phyloP scores from a whole-genome alignment of 2,797 vertebrate species.

The Crax fasciolata region DNA sequence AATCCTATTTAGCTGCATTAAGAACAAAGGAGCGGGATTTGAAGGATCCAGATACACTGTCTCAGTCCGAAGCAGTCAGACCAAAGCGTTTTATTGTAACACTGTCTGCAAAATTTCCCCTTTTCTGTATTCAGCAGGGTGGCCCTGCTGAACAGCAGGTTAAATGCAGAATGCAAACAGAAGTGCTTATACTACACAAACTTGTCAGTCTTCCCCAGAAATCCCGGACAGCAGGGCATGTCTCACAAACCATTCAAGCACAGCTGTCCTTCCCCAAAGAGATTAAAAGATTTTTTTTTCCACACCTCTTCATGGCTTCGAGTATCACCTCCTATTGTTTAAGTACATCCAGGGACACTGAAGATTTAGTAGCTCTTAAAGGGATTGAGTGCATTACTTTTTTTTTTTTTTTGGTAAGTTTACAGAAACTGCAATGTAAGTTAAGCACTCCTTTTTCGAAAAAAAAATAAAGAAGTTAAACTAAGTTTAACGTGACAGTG shows the following conservation, averaged over 20 bases:
- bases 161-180: background rate
- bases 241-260: background rate
- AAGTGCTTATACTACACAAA: background rate
- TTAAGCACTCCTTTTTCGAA: background rate
- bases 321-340: background rate
- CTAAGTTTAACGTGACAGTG: background rate
- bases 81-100: background rate
- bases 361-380: background rate
- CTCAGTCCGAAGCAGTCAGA: slow-evolving; percentile 10
- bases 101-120: background rate
- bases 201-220: background rate
- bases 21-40: slow-evolving; percentile 20
- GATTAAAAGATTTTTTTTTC: slow-evolving; percentile 25
- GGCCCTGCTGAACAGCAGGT: background rate
- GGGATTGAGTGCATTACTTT: background rate
- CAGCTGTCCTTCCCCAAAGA: background rate
- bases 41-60: slow-evolving; percentile 33
- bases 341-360: background rate
- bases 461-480: background rate
- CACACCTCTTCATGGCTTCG: slow-evolving; percentile 23
- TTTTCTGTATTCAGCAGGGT: background rate
- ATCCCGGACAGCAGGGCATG: background rate
- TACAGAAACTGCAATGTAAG: background rate
- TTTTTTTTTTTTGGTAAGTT: background rate
- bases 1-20: slow-evolving; percentile 57